These are phyloP conservation scores for Agrotis exclamationis DNA, from an alignment of 2,888 invertebrate genomes.

Conservation along the genomic window DNA sequence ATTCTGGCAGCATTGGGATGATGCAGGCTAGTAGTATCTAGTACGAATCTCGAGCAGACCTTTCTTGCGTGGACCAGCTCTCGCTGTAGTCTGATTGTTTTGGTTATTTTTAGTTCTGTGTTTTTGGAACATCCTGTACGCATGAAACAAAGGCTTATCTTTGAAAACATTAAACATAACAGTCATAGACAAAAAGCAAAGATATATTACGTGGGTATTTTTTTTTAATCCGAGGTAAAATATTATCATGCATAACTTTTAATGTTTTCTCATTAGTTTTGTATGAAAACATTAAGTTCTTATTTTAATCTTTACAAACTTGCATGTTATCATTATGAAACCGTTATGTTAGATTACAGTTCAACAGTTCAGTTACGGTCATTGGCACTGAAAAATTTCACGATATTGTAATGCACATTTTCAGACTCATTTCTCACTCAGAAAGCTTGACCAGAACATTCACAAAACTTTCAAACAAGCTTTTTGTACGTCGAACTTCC, in stretches of 20 bases:
- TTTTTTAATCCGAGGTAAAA: slow-evolving; percentile 30
- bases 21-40: too few species aligned
- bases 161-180: slow-evolving; percentile 32
- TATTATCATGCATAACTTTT: slow-evolving; percentile 39
- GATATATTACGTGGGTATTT: slow-evolving; percentile 20
- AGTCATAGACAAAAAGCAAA: slow-evolving; percentile 18
- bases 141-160: slow-evolving; percentile 23
- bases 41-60: neutral
- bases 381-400: neutral
- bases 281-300: slow-evolving; percentile 8
- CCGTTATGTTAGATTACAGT: slow-evolving; percentile 25
- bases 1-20: too few species aligned
- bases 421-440: too few species aligned
- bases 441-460: too few species aligned
- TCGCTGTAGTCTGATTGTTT: neutral
- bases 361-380: slow-evolving; percentile 22
- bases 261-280: slow-evolving; percentile 31
- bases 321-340: slow-evolving; percentile 21
- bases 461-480: too few species aligned
- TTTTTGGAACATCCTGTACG: slow-evolving; percentile 33
- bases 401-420: neutral
- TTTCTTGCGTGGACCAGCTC: neutral
- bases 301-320: slow-evolving; percentile 28
- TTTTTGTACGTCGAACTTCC: too few species aligned
- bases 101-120: neutral